Evolutionary conservation across 2,888 invertebrate species (phyloP), one percentile per base, ranked within the genome.

Genomic region (Pteria penguin): DNA sequence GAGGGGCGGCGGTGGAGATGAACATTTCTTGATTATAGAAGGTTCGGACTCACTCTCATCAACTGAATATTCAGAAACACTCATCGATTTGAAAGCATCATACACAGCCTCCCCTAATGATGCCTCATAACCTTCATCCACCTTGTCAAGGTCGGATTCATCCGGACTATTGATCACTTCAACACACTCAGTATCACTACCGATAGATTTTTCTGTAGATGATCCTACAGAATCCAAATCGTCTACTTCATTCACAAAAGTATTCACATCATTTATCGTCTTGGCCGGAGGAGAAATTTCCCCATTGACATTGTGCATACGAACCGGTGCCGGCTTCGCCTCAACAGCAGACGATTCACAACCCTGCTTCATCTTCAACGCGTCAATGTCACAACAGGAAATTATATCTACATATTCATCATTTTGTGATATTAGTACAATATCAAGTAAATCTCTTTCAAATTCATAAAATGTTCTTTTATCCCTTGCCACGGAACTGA

Each of bases 191-290:
- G 78, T 78, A 54, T 83, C 84, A 26, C 78, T 82, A 2, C 74
- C 72, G 5, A 71, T 71, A 1, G 79, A 82, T 36, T 58, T 75
- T 14, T 72, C 71, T 26, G 76, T 83, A 22, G 72, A 58, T 32
- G 72, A 72, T 3, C 79, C 75, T 1, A 78, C 70, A 0, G 82
- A 82, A 29, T 84, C 83, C 8, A 85, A 74, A 67, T 87, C 88
- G 57, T 86, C 86, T 81, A 84, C 83, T 81, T 85, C 82, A 75
- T 89, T 89, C 14, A 88, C 84, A 76, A 86, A 89, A n/a, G n/a
- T n/a, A n/a, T n/a, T n/a, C n/a, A n/a, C 68, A 4, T 57, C 57
- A 45, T 45, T 45, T 14, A 18, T 45, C 18, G 8, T 45, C 45
- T 45, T 8, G 8, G 45, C 8, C 45, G 45, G 45, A 45, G 18